Evolutionary conservation across 2,888 invertebrate species (phyloP), one percentile per base, ranked within the genome.

Genomic region (Dynastes tityus): DNA sequence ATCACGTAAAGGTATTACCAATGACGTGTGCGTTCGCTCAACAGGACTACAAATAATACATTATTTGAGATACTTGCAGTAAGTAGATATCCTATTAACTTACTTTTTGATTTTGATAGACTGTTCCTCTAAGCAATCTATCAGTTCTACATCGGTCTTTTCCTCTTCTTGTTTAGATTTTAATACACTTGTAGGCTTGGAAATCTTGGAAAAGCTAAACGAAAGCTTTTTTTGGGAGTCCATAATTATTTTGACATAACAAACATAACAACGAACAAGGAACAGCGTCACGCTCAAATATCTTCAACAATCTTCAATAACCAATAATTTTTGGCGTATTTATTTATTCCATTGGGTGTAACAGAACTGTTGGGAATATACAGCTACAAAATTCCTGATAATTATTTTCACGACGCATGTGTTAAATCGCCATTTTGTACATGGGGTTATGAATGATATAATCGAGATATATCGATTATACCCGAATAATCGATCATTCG

Each of bases 61-160:
- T 53, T 71, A 58, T 32, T 53, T 68, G 16, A 16, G 16, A 77
- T 58, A 58, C n/a, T 45, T 49, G 13, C n/a, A 55, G 22, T 16
- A 53, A 51, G 65, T 40, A 27, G 74, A 13, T 67, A 49, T 13
- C 76, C 82, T 6, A 78, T 76, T 81, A 61, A 90, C 92, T 90
- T 90, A 95, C 95, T 93, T 93, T 73, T 94, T 90, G 53, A 95
- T 90, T 91, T 94, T 95, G 65, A 96, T 95, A 68, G 93, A 90
- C 84, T 95, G 92, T 29, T 92, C 94, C 88, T 96, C 95, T 2
- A 96, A 89, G 85, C 94, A 95, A 85, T 95, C 94, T 78, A 96
- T 94, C 68, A 93, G 91, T 84, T 96, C 94, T n/a, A 89, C 83
- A 29, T 83, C 91, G 83, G 90, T 91, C 78, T 92, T 91, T 77